Evolutionary conservation across 2,797 vertebrate genomes (phyloP).

Genomic region (Silurus lanzhouensis): DNA sequence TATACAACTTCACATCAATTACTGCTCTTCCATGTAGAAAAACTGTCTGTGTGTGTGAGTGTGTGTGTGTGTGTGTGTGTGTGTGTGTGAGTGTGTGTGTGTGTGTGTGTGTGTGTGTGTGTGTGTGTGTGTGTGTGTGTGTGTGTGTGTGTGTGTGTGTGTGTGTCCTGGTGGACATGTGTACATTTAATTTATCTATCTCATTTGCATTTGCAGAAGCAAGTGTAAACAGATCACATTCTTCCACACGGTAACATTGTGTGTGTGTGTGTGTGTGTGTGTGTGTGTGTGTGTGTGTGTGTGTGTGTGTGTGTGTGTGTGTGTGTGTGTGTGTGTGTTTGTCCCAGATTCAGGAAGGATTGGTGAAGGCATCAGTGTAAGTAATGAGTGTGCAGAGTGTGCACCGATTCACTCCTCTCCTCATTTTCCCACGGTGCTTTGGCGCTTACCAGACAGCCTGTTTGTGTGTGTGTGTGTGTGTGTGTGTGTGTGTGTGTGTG

Average conservation of each 20-base stretch:
- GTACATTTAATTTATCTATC: not conserved
- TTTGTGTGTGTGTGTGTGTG: constrained; percentile 34
- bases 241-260: not conserved
- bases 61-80: too few relatives aligned
- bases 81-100: too few relatives aligned
- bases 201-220: constrained; percentile 1
- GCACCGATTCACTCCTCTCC: constrained; percentile 38
- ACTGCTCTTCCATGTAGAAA: too few relatives aligned
- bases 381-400: constrained; percentile 40
- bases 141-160: not conserved
- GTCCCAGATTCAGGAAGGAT: constrained; percentile 11
- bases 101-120: too few relatives aligned
- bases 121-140: too few relatives aligned
- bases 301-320: constrained; percentile 7
- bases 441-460: constrained; percentile 26
- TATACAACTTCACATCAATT: too few relatives aligned
- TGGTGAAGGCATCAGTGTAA: constrained; percentile 35
- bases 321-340: not conserved
- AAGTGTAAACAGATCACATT: constrained; percentile 10
- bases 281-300: constrained; percentile 32
- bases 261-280: constrained; percentile 21
- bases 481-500: constrained; percentile 33
- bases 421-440: constrained; percentile 54
- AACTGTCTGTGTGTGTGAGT: too few relatives aligned
- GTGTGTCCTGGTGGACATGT: not conserved